These are phyloP conservation scores for Corythornis madagascariensis DNA, from an alignment of 2,113 vertebrate species.

Conservation along the genomic window DNA sequence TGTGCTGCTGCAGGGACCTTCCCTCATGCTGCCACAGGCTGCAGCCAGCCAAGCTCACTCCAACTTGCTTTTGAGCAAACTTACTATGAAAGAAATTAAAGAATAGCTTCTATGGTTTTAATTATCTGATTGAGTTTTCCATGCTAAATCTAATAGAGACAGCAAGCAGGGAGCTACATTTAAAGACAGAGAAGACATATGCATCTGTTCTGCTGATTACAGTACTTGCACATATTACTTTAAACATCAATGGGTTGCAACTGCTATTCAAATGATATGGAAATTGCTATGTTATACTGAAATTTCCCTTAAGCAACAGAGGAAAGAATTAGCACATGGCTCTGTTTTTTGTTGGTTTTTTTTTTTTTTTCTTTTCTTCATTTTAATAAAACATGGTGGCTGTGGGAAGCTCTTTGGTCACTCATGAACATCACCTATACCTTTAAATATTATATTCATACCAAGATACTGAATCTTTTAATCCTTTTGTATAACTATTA, in stretches of 20 bases:
- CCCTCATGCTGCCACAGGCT: fast-evolving
- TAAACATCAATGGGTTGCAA: conserved; percentile 53
- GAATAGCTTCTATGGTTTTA: not conserved
- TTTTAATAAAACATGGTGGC: not conserved
- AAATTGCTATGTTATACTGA: conserved; percentile 62
- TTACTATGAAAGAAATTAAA: not conserved
- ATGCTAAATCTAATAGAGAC: not conserved
- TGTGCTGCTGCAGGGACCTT: not conserved
- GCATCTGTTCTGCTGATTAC: conserved; percentile 51
- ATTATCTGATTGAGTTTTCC: not conserved
- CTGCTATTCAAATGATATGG: conserved; percentile 68
- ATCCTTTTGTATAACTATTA: not conserved
- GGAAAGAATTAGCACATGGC: conserved; percentile 31
- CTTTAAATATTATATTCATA: not conserved
- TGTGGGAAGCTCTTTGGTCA: not conserved
- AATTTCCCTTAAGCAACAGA: conserved; percentile 64
- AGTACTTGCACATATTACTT: conserved; percentile 39
- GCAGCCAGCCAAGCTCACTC: not conserved
- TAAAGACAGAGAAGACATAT: not conserved
- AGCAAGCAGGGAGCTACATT: not conserved
- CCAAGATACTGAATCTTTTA: not conserved
- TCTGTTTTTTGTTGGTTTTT: not conserved
- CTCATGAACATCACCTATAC: conserved; percentile 24
- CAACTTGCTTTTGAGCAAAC: not conserved
- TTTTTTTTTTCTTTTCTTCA: not conserved